Evolutionary conservation across 2,113 vertebrate genomes (phyloP).

Genomic region (Pangasianodon gigas): DNA sequence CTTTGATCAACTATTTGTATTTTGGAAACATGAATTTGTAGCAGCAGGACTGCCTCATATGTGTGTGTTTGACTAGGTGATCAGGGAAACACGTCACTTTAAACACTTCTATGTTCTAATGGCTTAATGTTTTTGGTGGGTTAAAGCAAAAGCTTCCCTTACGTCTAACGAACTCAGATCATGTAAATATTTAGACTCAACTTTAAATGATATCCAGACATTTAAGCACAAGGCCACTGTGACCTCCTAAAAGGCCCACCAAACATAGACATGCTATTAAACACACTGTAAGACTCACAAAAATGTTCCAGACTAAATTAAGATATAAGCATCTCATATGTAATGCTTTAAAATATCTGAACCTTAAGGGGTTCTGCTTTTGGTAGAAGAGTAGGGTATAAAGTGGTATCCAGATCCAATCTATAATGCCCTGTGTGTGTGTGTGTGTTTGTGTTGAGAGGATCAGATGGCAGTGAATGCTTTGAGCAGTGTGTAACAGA

Average conservation of each 20-base stretch:
- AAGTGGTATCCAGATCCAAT: neutral
- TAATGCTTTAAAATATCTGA: neutral
- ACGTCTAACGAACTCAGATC: slow-evolving; percentile 49
- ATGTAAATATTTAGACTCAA: slow-evolving; percentile 57
- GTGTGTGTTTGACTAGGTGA: neutral
- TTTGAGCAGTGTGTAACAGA: slow-evolving; percentile 55
- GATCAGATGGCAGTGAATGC: slow-evolving; percentile 52
- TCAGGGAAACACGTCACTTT: slow-evolving; percentile 31
- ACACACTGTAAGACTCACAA: slow-evolving; percentile 19
- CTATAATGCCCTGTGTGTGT: slow-evolving; percentile 27
- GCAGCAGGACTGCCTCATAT: neutral
- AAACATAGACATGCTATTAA: slow-evolving; percentile 41
- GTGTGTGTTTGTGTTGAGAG: slow-evolving; percentile 23
- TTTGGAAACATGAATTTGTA: neutral
- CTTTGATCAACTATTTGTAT: neutral
- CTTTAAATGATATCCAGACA: slow-evolving; percentile 57
- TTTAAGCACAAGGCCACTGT: slow-evolving; percentile 4
- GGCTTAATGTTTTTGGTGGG: slow-evolving; percentile 50
- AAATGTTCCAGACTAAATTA: slow-evolving; percentile 18
- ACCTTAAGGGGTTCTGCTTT: neutral
- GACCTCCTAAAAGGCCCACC: slow-evolving; percentile 10
- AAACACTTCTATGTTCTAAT: slow-evolving; percentile 52
- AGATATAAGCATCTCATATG: neutral
- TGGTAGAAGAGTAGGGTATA: slow-evolving; percentile 16
- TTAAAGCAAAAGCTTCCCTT: slow-evolving; percentile 48